Conservation (phyloP, 2,113 vertebrate genomes). For the Aldabrachelys gigantea region DNA sequence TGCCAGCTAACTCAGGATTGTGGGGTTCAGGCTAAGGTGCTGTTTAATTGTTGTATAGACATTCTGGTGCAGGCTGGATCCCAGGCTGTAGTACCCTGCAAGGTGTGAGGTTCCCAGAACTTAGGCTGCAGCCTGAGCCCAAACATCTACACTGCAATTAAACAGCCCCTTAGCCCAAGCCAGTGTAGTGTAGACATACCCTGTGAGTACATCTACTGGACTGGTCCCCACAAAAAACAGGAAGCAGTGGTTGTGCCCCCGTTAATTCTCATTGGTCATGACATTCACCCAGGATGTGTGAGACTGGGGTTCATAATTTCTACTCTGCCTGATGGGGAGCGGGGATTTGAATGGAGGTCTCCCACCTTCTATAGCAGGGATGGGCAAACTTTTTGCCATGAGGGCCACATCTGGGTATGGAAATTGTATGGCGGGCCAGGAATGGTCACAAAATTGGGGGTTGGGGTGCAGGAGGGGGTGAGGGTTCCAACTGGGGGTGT, state of each 20-base stretch:
- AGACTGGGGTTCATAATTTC: not conserved
- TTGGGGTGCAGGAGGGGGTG: too few relatives aligned
- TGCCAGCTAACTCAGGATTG: not conserved
- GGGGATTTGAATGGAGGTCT: not conserved
- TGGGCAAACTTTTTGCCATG: too few relatives aligned
- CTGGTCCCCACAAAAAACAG: not conserved
- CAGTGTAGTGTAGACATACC: not conserved
- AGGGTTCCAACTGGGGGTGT: too few relatives aligned
- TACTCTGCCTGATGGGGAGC: too few relatives aligned
- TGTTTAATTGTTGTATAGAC: not conserved
- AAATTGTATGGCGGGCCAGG: too few relatives aligned
- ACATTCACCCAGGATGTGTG: not conserved
- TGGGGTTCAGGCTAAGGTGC: not conserved
- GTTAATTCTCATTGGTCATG: not conserved
- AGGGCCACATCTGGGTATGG: too few relatives aligned
- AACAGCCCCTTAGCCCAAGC: not conserved
- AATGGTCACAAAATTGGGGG: too few relatives aligned
- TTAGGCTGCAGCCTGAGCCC: not conserved
- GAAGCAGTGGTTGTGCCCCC: not conserved
- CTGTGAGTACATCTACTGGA: not conserved
- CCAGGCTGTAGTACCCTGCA: not conserved
- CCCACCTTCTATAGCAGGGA: too few relatives aligned
- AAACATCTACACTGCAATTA: not conserved
- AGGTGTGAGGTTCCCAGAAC: not conserved
- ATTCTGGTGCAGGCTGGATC: not conserved